Conservation (phyloP, 2,113 vertebrate species). For the Apaloderma vittatum region DNA sequence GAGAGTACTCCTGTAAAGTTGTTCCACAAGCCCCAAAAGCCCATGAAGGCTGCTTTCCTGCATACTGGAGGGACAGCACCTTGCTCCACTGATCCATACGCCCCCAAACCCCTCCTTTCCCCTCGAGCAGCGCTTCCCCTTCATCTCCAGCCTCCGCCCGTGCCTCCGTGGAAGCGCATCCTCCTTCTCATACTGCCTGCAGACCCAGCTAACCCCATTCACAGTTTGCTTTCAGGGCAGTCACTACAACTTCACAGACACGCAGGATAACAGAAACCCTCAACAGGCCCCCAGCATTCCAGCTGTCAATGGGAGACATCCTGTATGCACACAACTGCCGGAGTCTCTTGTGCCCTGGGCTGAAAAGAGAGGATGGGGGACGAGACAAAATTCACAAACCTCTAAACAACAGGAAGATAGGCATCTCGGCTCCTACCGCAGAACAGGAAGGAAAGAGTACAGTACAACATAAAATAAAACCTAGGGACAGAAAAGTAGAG, state of each 20-base stretch:
- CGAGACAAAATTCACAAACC: not conserved
- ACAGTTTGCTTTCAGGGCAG: not conserved
- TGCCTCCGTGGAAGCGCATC: accelerated
- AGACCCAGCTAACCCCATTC: not conserved
- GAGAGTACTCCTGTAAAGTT: not conserved
- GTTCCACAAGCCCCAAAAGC: not conserved
- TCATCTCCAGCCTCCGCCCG: not conserved
- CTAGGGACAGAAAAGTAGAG: not conserved
- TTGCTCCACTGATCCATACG: not conserved
- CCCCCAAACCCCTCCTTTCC: not conserved
- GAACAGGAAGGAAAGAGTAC: slow-evolving; percentile 7
- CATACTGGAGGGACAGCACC: not conserved
- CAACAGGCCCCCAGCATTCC: not conserved
- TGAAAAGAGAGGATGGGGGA: not conserved
- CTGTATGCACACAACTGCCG: not conserved
- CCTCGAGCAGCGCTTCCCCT: not conserved
- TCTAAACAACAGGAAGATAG: not conserved
- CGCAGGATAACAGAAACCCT: not conserved
- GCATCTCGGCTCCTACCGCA: not conserved
- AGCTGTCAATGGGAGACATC: not conserved
- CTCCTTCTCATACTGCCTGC: not conserved
- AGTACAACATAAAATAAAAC: not conserved
- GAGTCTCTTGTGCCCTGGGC: not conserved
- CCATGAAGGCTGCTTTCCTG: not conserved
- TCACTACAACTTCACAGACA: not conserved